Evolutionary conservation across 1,140 invertebrate species (phyloP), one percentile per base, ranked within the genome.

Genomic region (Hetaerina americana): DNA sequence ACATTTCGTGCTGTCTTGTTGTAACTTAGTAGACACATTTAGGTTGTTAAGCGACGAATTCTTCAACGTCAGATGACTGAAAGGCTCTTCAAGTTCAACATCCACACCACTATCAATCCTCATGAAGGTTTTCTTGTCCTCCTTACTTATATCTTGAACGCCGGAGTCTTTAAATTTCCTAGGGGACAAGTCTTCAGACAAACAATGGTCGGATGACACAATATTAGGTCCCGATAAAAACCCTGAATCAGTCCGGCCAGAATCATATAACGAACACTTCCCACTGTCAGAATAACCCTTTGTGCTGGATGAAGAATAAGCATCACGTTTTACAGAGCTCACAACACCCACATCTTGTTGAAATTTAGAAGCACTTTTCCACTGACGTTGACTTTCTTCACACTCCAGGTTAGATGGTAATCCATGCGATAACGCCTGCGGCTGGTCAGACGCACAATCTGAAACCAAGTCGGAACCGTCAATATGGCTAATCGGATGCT

Each of bases 181-280:
- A 69, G 74, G 5, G 74, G 71, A n/a, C 75, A 70, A 72, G 74
- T 76, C 28, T 73, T 76, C 75, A 24, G 74, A 76, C 27, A 75
- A 71, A 76, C 76, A 76, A 70, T 79, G 72, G 66, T 74, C 79
- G 26, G 79, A 78, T 66, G 81, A 83, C n/a, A 81, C 68, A 57
- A 83, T 73, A 77, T 84, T 84, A 24, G 80, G 81, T 72, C 83
- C 81, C 3, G 86, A 87, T 15, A 87, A 74, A 76, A 87, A 87
- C 5, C 86, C 85, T 57, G 85, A 86, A 80, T 86, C 84, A 71
- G 76, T 79, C 69, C 79, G 77, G 71, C 80, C 80, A 57, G 80
- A 79, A 74, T 79, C 80, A 76, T 78, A 79, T 72, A 71, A 66
- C 18, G 69, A 72, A 75, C 72, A 73, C 81, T 81, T 77, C 78